phyloP scores from a whole-genome alignment of 2,113 vertebrate genomes.

The Coregonus clupeaformis region DNA sequence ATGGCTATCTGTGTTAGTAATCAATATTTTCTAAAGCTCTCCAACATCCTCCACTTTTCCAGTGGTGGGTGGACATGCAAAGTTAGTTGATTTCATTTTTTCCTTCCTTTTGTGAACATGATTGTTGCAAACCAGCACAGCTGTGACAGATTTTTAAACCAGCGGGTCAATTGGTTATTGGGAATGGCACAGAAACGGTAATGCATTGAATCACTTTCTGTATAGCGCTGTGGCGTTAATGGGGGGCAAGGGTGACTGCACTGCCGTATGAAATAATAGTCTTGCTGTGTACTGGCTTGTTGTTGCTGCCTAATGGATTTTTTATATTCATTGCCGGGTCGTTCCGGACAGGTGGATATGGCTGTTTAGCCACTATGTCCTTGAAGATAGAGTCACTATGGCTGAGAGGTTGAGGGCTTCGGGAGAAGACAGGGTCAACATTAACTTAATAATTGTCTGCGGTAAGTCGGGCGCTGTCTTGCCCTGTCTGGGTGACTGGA shows the following conservation, averaged over 20 bases:
- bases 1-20: constrained; percentile 60
- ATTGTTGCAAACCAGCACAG: constrained; percentile 28
- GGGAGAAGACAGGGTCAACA: constrained; percentile 29
- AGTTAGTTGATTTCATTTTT: constrained; percentile 1
- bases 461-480: constrained; percentile 31
- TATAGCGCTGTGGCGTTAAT: constrained; percentile 56
- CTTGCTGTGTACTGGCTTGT: constrained; percentile 55
- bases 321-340: constrained; percentile 66
- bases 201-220: constrained; percentile 59
- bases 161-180: constrained; percentile 66
- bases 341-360: constrained; percentile 47
- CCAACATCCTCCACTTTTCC: background rate
- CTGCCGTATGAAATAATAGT: constrained; percentile 62
- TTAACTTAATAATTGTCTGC: constrained; percentile 61
- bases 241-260: constrained; percentile 59
- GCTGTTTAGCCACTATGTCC: constrained; percentile 52
- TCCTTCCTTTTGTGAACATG: constrained; percentile 5
- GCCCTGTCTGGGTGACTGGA: constrained; percentile 24
- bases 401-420: constrained; percentile 22
- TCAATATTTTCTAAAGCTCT: constrained; percentile 56
- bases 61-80: constrained; percentile 4
- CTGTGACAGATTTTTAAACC: constrained; percentile 59
- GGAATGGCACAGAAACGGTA: constrained; percentile 44
- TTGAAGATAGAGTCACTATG: constrained; percentile 32
- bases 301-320: constrained; percentile 69